Base-by-base conservation (phyloP, 2,888 invertebrate genomes). In the Agonopterix heracliana region DNA sequence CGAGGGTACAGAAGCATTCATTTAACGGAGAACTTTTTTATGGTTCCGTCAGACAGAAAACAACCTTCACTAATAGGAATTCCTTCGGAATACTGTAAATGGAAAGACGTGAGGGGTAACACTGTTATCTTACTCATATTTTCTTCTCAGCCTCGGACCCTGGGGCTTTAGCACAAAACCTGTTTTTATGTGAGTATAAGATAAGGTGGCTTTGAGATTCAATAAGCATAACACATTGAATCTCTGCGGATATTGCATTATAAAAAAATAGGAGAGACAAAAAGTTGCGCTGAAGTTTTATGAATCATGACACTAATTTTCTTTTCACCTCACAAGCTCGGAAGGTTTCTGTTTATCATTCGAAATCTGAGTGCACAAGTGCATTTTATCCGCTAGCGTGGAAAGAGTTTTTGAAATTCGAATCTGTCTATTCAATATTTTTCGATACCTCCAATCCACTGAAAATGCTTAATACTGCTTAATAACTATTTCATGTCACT, bases 11-110 rank as follows among this genome's bases (percentile, higher is more conserved):
- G 73, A 70, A 76, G 71, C 76, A 76, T 81, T 82, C 72, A 78
- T 82, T 82, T 78, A 77, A 75, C 70, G 66, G 66, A 68, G 71
- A 78, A 78, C 72, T 78, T 84, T 67, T 80, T 85, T 81, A 84
- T 76, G 76, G 75, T 73, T 74, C 73, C 72, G 72, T 74, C 80
- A 74, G 78, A 77, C 70, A 72, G 76, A 74, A 81, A 81, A 82
- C 77, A 81, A 77, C 77, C 70, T 76, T 76, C 60, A 67, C 77
- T 84, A 84, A 85, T 85, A 83, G 81, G 71, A 83, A 86, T 85
- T 85, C 82, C 77, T 78, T 68, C 71, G 71, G 70, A 68, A 52
- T 49, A 52, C 74, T 81, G 82, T 81, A 82, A 81, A 86, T 84
- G 79, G 75, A 72, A 78, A 77, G 77, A 84, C 86, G 86, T 84